Conservation (phyloP, 2,113 vertebrate genomes). For the Vulpes vulpes region DNA sequence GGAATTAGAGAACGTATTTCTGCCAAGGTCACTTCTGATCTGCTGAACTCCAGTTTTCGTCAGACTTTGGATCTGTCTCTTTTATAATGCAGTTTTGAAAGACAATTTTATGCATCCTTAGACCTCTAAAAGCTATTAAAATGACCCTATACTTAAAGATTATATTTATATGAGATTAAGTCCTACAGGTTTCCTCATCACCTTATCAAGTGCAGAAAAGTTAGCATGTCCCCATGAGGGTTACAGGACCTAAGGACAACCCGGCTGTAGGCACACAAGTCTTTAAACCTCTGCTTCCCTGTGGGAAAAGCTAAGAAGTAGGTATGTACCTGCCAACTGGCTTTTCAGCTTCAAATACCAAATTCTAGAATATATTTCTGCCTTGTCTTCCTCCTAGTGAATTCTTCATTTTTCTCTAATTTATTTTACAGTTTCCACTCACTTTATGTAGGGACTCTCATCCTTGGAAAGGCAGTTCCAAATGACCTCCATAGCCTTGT, state of each 20-base stretch:
- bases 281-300: conserved; percentile 62
- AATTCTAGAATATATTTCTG: conserved; percentile 36
- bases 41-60: not conserved
- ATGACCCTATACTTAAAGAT: not conserved
- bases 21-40: not conserved
- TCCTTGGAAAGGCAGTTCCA: conserved; percentile 10
- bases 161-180: not conserved
- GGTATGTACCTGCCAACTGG: not conserved
- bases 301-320: conserved; percentile 70
- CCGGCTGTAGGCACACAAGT: conserved; percentile 47
- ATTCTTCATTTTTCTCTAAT: conserved; percentile 45
- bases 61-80: conserved; percentile 30
- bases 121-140: conserved; percentile 29
- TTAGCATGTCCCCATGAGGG: not conserved
- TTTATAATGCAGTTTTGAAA: conserved; percentile 9
- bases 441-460: conserved; percentile 13
- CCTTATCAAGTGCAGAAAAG: not conserved
- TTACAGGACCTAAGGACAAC: conserved; percentile 59
- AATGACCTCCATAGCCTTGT: not conserved
- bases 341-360: conserved; percentile 16
- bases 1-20: conserved; percentile 9
- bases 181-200: not conserved
- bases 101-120: conserved; percentile 2
- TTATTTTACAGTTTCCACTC: conserved; percentile 23
- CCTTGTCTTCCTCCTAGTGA: not conserved